A percentile compares a stretch with the other conserved stretches of the same genome.
phyloP scores from a whole-genome alignment of 2,888 invertebrate genomes.

The Monochamus alternatus region DNA sequence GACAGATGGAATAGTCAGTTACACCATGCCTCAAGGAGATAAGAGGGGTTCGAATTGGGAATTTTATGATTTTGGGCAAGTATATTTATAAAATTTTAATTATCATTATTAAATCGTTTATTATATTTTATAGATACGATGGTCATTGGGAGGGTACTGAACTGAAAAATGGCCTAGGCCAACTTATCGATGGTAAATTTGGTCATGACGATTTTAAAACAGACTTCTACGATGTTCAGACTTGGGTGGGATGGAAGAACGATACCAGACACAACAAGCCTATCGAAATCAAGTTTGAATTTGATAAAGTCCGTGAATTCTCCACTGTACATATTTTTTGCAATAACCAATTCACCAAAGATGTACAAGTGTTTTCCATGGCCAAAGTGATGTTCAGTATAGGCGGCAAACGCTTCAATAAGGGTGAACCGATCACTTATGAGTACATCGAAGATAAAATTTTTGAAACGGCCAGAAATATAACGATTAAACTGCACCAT shows the following conservation, averaged over 20 bases:
- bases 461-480: constrained; percentile 87
- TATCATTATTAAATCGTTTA: not conserved
- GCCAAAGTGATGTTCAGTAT: constrained; percentile 87
- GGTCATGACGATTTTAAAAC: constrained; percentile 84
- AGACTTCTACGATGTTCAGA: constrained; percentile 78
- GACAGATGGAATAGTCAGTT: constrained; percentile 88
- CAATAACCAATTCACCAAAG: constrained; percentile 89
- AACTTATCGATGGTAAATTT: constrained; percentile 87
- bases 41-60: constrained; percentile 86
- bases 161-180: constrained; percentile 86
- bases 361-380: constrained; percentile 87
- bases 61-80: constrained; percentile 79
- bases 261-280: constrained; percentile 79
- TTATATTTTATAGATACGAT: constrained; percentile 78
- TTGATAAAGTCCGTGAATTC: constrained; percentile 91
- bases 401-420: constrained; percentile 82
- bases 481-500: constrained; percentile 86
- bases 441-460: constrained; percentile 83
- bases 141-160: constrained; percentile 83
- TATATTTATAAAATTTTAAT: not conserved
- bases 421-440: constrained; percentile 83
- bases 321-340: constrained; percentile 86
- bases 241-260: constrained; percentile 95
- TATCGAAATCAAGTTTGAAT: constrained; percentile 84
- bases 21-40: constrained; percentile 92